These are phyloP conservation scores for Stratiolaelaps scimitus DNA, from an alignment of 1,140 invertebrate genomes.

Conservation along the genomic window DNA sequence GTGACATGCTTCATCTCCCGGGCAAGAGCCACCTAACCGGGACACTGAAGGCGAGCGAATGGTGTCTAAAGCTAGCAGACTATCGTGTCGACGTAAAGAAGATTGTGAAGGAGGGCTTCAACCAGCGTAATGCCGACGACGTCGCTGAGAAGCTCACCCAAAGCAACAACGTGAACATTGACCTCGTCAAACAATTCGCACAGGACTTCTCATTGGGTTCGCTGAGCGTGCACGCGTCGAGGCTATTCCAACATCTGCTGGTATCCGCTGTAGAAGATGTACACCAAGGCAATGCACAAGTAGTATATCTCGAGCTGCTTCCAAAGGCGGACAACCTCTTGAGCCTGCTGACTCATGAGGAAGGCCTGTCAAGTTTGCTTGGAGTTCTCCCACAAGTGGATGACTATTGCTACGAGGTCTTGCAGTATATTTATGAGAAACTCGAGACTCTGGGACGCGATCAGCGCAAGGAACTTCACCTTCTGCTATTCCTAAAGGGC, in stretches of 20 bases:
- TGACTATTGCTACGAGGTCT: constrained; percentile 17
- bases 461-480: not conserved
- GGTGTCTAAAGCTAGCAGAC: constrained; percentile 16
- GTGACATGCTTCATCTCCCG: constrained; percentile 16
- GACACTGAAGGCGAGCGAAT: constrained; percentile 22
- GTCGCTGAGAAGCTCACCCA: constrained; percentile 26
- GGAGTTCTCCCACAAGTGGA: not conserved
- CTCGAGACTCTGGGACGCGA: not conserved
- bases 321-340: constrained; percentile 22
- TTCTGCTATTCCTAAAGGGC: constrained; percentile 19
- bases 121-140: constrained; percentile 16
- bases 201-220: constrained; percentile 21
- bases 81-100: constrained; percentile 16
- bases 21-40: constrained; percentile 5
- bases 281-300: not conserved
- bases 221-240: constrained; percentile 19
- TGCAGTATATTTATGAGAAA: constrained; percentile 15
- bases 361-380: not conserved
- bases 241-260: constrained; percentile 1
- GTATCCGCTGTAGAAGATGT: not conserved
- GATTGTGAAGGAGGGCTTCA: constrained; percentile 17
- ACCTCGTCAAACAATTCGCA: constrained; percentile 5
- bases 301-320: constrained; percentile 1
- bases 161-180: constrained; percentile 13
- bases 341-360: not conserved